Base-by-base conservation (phyloP, 2,888 invertebrate species). In the Criorhina ranunculi region DNA sequence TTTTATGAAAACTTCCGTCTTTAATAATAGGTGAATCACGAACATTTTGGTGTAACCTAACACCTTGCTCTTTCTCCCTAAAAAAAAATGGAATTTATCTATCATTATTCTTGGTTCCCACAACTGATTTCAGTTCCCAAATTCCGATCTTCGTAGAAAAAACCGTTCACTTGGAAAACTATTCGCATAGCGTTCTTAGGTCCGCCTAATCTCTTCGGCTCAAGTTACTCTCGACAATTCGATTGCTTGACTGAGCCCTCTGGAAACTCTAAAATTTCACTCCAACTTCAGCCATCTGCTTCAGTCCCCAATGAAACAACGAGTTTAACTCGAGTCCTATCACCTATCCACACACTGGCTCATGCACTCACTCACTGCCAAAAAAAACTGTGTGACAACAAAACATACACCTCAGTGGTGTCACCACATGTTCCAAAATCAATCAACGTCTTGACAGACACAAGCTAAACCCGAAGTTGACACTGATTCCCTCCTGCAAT, bases 401-500 rank as follows among this genome's bases (percentile, higher is more conserved):
- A 46, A 46, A 51, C 57, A 67, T 64, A 15, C 49, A 79, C 62
- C 67, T 55, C 62, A 64, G 35, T 24, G 75, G 64, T 85, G 80
- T 70, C 80, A 80, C 80, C 80, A 85, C 80, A 85, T 80, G 80
- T 67, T 85, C 66, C 31, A 70, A 80, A 60, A 85, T 80, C 80
- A 80, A 80, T 85, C 85, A 85, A 64, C 62, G 19, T 66, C 80
- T 59, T 70, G 75, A 70, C 75, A 70, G 70, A 59, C 80, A 55
- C 80, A 76, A 70, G 83, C 79, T 75, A 64, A 83, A 55, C 83
- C 83, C 67, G 75, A 64, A 83, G 79, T 79, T 83, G 83, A 83
- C 80, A 80, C 85, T 80, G 85, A 80, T 85, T 76, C 80, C 79
- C 44, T 59, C 24, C 35, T 66, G 80, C 85, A 85, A 85, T 85